phyloP scores from a whole-genome alignment of 2,888 invertebrate species.

The Dynastes maya region DNA sequence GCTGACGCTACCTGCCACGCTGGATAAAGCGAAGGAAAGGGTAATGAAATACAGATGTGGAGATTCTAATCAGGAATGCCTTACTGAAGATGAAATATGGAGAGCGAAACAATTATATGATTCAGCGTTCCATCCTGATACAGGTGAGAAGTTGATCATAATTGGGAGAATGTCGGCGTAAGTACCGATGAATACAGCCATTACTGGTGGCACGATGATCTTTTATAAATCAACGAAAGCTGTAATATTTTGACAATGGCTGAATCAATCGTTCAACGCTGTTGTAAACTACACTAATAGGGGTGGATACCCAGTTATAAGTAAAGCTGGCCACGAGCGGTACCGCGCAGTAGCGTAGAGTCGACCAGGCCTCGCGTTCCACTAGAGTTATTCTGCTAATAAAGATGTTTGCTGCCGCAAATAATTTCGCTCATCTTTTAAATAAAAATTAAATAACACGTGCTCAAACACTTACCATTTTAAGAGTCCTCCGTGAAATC shows the following conservation, averaged over 20 bases:
- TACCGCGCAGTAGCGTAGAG: no score
- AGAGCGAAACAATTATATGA: constrained; percentile 94
- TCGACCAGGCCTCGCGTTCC: no score
- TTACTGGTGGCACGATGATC: constrained; percentile 97
- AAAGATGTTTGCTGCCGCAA: no score
- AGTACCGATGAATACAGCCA: constrained; percentile 96
- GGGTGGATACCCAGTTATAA: constrained; percentile 66
- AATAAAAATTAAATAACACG: no score
- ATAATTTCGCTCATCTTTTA: no score
- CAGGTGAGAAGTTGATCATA: constrained; percentile 94
- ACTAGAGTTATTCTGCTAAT: no score
- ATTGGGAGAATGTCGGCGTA: constrained; percentile 98
- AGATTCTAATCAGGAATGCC: constrained; percentile 65
- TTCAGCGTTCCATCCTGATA: constrained; percentile 98
- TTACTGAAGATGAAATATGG: constrained; percentile 90
- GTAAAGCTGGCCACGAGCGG: no score
- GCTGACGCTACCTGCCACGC: constrained; percentile 78
- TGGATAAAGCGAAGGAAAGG: constrained; percentile 86
- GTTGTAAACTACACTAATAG: constrained; percentile 98
- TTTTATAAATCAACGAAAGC: constrained; percentile 95
- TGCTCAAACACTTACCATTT: no score
- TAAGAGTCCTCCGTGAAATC: no score
- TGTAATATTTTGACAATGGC: constrained; percentile 96
- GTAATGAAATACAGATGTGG: constrained; percentile 78
- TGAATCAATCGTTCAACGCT: constrained; percentile 98